phyloP scores from a whole-genome alignment of 2,888 invertebrate genomes.

The Cecidostiba fungosa region DNA sequence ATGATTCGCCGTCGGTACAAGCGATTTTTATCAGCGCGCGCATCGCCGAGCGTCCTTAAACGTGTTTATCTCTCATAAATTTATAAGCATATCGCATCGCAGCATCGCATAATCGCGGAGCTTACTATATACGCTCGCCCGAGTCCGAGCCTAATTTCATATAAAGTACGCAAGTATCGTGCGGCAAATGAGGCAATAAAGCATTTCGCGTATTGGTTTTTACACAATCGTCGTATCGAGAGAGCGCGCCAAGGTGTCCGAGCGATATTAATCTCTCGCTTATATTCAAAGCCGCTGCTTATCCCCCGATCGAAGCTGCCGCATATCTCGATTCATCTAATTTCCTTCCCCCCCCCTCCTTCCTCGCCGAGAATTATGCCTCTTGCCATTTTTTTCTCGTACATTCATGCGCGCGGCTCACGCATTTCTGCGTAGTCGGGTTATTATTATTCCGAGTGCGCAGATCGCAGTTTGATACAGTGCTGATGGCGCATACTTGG shows the following conservation, averaged over 20 bases:
- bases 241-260: constrained; percentile 39
- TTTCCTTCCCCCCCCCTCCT: constrained; percentile 30
- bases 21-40: constrained; percentile 49
- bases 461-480: constrained; percentile 20
- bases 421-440: constrained; percentile 39
- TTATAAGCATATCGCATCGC: constrained; percentile 48
- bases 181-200: constrained; percentile 54
- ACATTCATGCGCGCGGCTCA: neutral
- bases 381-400: neutral
- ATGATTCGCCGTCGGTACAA: neutral
- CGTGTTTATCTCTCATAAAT: constrained; percentile 61
- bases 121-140: neutral
- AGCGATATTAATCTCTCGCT: constrained; percentile 46
- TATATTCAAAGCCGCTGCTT: constrained; percentile 19
- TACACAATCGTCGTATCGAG: constrained; percentile 14
- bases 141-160: constrained; percentile 45
- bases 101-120: constrained; percentile 31
- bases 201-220: constrained; percentile 51
- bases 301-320: constrained; percentile 37
- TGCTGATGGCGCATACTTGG: constrained; percentile 23
- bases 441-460: constrained; percentile 46
- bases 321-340: constrained; percentile 53
- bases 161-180: constrained; percentile 46
- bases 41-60: constrained; percentile 41
- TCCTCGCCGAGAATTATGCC: neutral